A percentile compares a stretch with the other conserved stretches of the same genome.
Evolutionary conservation across 2,797 vertebrate genomes (phyloP).

Genomic region (Mus caroli): DNA sequence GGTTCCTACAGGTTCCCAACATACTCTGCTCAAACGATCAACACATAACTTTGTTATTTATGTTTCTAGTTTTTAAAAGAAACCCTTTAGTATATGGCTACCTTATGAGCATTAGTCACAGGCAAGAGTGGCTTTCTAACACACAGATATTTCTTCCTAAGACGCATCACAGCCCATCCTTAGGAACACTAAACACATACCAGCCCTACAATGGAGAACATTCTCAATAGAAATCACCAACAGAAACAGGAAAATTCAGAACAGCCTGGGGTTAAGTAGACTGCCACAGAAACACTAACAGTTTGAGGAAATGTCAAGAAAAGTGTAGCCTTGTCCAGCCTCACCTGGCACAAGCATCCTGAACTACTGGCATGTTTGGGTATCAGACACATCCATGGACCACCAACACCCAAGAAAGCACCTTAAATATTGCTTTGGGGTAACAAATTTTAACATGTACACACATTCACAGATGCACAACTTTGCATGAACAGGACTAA

Average conservation of each 20-base stretch:
- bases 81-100: background rate
- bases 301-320: background rate
- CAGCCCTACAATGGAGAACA: background rate
- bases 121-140: background rate
- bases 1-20: background rate
- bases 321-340: background rate
- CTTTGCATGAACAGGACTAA: background rate
- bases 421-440: background rate
- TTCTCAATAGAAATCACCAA: background rate
- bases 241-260: background rate
- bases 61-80: background rate
- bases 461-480: background rate
- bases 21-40: background rate
- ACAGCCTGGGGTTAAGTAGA: background rate
- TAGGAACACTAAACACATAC: background rate
- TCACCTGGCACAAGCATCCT: background rate
- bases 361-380: background rate
- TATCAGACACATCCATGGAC: background rate
- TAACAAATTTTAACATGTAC: background rate
- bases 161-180: background rate
- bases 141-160: background rate
- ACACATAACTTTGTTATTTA: background rate
- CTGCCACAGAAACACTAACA: background rate
- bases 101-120: background rate
- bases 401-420: background rate